phyloP scores from a whole-genome alignment of 2,113 vertebrate genomes.

The Odontesthes bonariensis region DNA sequence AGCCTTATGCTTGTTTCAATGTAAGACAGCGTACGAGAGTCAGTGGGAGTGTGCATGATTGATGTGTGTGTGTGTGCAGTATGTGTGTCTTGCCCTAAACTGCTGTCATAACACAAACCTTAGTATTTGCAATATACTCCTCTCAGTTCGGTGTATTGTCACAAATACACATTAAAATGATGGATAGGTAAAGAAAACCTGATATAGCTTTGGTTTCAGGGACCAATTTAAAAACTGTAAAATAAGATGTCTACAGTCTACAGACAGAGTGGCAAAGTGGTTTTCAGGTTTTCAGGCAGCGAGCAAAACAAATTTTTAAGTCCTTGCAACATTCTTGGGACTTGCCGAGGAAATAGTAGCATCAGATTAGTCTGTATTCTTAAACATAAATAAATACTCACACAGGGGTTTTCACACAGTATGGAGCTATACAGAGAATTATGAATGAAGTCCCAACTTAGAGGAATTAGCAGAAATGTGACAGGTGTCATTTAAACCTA shows the following conservation, averaged over 20 bases:
- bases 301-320: too few species aligned
- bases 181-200: neutral
- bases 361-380: too few species aligned
- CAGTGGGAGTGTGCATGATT: neutral
- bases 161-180: neutral
- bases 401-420: too few species aligned
- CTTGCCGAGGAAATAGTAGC: too few species aligned
- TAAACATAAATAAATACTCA: too few species aligned
- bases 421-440: neutral
- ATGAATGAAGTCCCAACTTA: neutral
- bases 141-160: neutral
- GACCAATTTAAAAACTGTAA: neutral
- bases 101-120: neutral
- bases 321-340: too few species aligned
- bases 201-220: neutral
- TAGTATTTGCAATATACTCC: neutral
- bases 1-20: neutral
- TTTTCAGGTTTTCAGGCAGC: neutral
- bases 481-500: neutral
- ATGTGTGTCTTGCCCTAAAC: neutral
- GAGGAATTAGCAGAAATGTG: too few species aligned
- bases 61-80: slow-evolving; percentile 9
- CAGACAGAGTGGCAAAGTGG: neutral
- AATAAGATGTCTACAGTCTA: neutral
- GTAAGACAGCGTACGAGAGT: neutral